Evolutionary conservation across 2,888 invertebrate species (phyloP).

Genomic region (Epinotia bilunana): DNA sequence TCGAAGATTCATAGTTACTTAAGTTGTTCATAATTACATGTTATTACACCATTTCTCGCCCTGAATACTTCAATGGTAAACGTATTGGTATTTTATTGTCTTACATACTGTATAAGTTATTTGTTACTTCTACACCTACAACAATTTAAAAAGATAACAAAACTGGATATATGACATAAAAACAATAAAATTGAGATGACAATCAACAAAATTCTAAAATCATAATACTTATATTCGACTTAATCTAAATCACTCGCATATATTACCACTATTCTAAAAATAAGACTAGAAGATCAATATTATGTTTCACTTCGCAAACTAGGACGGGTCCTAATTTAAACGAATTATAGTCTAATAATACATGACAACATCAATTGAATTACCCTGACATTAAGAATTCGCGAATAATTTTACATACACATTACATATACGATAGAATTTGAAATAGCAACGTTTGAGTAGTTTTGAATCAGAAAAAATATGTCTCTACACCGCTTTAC

Average conservation of each 20-base stretch:
- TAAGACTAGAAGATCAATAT: conserved; percentile 76
- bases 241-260: conserved; percentile 55
- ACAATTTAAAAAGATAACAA: conserved; percentile 45
- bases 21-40: not conserved
- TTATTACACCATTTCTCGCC: not conserved
- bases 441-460: not conserved
- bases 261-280: conserved; percentile 56
- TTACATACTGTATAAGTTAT: not conserved
- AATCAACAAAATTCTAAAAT: conserved; percentile 39
- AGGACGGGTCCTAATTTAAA: conserved; percentile 59
- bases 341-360: conserved; percentile 24
- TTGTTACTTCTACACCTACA: conserved; percentile 38
- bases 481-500: not conserved
- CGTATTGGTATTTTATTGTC: not conserved
- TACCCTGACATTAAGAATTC: conserved; percentile 19
- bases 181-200: conserved; percentile 43
- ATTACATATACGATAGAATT: not conserved
- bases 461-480: not conserved
- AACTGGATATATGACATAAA: conserved; percentile 32
- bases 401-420: not conserved
- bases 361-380: conserved; percentile 20
- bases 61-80: not conserved
- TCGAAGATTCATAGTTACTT: not conserved
- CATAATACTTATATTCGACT: conserved; percentile 52
- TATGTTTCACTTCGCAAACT: conserved; percentile 58